Evolutionary conservation across 2,888 invertebrate species (phyloP).

Genomic region (Drosophila austrosaltans): DNA sequence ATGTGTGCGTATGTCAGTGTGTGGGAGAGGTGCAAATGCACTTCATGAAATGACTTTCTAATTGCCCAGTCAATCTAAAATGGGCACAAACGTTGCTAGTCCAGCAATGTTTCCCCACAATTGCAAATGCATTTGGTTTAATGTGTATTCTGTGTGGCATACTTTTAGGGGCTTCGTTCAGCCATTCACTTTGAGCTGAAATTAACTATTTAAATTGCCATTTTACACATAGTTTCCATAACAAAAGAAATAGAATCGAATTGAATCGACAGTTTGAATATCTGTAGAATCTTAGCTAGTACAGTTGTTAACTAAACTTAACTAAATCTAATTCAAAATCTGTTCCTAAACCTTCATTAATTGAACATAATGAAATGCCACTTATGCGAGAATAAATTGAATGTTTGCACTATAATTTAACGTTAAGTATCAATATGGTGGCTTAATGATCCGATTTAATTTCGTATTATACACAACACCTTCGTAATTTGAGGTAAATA

Average conservation of each 20-base stretch:
- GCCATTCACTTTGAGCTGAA: not conserved
- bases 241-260: not conserved
- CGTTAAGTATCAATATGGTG: too few species aligned
- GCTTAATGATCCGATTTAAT: too few species aligned
- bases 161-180: not conserved
- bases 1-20: not conserved
- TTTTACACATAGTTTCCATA: not conserved
- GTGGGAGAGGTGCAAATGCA: constrained; percentile 2
- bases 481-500: too few species aligned
- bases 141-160: not conserved
- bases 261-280: not conserved
- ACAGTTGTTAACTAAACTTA: too few species aligned
- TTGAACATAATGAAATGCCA: too few species aligned
- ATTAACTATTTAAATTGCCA: not conserved
- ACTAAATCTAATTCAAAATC: too few species aligned
- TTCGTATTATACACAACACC: too few species aligned
- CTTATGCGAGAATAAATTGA: too few species aligned
- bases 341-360: too few species aligned
- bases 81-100: not conserved
- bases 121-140: not conserved
- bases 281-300: too few species aligned
- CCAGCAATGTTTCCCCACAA: not conserved
- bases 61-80: constrained; percentile 19
- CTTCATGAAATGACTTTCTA: constrained; percentile 1
- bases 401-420: too few species aligned